Conservation (phyloP, 1,140 invertebrate genomes). For the Brachionus angularis region DNA sequence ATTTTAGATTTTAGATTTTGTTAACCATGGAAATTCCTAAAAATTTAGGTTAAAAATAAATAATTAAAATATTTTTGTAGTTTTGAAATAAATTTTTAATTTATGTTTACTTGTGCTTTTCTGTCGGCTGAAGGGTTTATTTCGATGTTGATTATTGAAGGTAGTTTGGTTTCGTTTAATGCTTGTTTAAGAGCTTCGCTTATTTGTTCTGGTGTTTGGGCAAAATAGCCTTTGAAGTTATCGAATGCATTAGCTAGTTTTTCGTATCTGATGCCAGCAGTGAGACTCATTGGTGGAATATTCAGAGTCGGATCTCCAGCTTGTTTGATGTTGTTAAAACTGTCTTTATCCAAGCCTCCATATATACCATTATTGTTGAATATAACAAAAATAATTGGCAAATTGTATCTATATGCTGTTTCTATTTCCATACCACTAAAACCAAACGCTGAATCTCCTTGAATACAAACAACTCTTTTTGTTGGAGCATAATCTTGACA, state of each 20-base stretch:
- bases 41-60: neutral
- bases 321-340: neutral
- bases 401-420: constrained; percentile 85
- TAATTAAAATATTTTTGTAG: neutral
- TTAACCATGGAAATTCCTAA: constrained; percentile 44
- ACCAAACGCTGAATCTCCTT: constrained; percentile 93
- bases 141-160: constrained; percentile 36
- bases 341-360: constrained; percentile 16
- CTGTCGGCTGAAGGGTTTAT: constrained; percentile 29
- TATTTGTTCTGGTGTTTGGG: constrained; percentile 12
- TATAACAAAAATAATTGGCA: constrained; percentile 83
- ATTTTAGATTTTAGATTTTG: constrained; percentile 38
- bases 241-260: constrained; percentile 29
- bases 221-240: constrained; percentile 28
- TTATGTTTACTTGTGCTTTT: constrained; percentile 20
- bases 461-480: constrained; percentile 77
- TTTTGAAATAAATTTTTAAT: neutral
- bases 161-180: neutral
- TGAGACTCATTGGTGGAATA: constrained; percentile 33
- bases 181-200: neutral
- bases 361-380: constrained; percentile 95
- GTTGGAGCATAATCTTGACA: constrained; percentile 73
- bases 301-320: neutral
- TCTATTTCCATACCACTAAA: constrained; percentile 97
- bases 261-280: constrained; percentile 3